Conservation (phyloP, 2,113 vertebrate genomes). For the Machaerirhynchus nigripectus region DNA sequence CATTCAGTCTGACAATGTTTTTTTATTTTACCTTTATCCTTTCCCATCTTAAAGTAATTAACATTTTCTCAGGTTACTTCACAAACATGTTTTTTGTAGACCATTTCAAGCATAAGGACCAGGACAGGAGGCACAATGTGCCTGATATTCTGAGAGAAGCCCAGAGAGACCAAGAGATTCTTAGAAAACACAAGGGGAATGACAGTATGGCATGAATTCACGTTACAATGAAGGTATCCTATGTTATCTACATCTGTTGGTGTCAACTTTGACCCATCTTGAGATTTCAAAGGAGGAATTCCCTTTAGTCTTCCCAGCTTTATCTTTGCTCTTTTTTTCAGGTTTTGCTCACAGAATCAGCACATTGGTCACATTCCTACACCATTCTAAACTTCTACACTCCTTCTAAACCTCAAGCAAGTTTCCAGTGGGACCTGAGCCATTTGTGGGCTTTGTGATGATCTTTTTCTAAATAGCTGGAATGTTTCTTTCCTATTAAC, state of each 20-base stretch:
- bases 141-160: not conserved
- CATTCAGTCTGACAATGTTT: not conserved
- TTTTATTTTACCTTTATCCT: not conserved
- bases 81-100: not conserved
- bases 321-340: not conserved
- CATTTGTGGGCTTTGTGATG: not conserved
- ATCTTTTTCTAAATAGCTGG: not conserved
- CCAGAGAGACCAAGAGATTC: not conserved
- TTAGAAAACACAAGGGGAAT: not conserved
- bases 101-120: not conserved
- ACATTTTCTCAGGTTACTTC: not conserved
- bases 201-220: not conserved
- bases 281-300: not conserved
- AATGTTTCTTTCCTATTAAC: not conserved
- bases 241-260: not conserved
- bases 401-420: not conserved
- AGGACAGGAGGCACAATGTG: not conserved
- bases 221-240: accelerated
- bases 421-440: not conserved
- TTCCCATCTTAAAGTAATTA: not conserved
- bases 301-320: not conserved
- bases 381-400: not conserved
- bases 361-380: not conserved
- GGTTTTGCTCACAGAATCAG: not conserved
- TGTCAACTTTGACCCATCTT: not conserved